Conservation (phyloP, 2,888 invertebrate genomes). For the Athripsodes cinereus region DNA sequence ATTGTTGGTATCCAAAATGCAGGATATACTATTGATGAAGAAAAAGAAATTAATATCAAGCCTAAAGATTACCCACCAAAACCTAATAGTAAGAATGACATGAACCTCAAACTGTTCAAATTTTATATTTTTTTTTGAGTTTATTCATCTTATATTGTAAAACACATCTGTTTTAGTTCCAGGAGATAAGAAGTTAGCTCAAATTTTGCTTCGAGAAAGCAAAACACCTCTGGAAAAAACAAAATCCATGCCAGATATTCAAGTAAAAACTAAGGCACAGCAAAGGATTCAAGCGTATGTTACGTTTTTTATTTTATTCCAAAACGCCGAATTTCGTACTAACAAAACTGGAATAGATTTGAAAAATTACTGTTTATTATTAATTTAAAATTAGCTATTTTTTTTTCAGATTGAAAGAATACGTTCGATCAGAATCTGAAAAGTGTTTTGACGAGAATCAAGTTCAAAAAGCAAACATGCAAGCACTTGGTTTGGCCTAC, state of each 20-base stretch:
- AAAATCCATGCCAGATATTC: conserved; percentile 78
- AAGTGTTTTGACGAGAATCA: conserved; percentile 65
- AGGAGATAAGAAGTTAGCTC: neutral
- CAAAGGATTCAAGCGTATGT: conserved; percentile 68
- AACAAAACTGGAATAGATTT: neutral
- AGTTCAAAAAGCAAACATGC: conserved; percentile 56
- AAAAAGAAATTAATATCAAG: conserved; percentile 29
- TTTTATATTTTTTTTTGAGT: no score
- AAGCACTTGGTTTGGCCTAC: conserved; percentile 62
- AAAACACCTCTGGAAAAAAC: conserved; percentile 71
- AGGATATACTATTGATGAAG: conserved; percentile 36
- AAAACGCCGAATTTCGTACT: neutral
- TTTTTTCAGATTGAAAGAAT: conserved; percentile 57
- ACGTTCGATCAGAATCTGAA: conserved; percentile 74
- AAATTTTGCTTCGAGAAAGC: conserved; percentile 18
- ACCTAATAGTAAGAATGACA: neutral
- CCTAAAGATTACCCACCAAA: conserved; percentile 7
- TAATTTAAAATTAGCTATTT: neutral
- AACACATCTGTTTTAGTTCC: neutral
- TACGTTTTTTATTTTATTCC: conserved; percentile 2
- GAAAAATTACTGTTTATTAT: neutral
- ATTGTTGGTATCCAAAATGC: conserved; percentile 34
- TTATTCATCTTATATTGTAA: no score
- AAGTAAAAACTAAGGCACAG: conserved; percentile 64
- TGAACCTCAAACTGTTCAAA: no score